Base-by-base conservation (phyloP, 1,140 invertebrate species). In the Rhyzopertha dominica region DNA sequence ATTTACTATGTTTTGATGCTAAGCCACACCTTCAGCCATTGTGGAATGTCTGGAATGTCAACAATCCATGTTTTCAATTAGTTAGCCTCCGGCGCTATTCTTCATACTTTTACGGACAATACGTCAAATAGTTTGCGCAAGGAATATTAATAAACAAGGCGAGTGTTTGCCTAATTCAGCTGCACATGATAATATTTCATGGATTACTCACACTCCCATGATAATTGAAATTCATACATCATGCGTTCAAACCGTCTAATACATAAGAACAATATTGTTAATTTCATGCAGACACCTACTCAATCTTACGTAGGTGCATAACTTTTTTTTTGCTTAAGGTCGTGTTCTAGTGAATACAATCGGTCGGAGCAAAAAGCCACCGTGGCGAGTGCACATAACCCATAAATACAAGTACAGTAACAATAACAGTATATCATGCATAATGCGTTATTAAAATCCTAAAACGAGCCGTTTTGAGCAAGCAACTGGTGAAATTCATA, bases 21-120 rank as follows among this genome's bases (percentile, higher is more conserved):
- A 43, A 35, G 54, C 54, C 57, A 57, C 57, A 56, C 57, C 57
- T 54, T 56, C 42, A 31, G 47, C 26, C 44, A 50, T 47, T 39
- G 38, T 44, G 57, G 57, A 54, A 59, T 59, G 49, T 40, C 22
- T 52, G 32, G 54, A 56, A 59, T 59, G 54, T 52, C 36, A 57
- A 54, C 46, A 56, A 56, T 56, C 57, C 40, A 5, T 28, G 12
- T 5, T 40, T 32, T 41, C 20, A 45, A 18, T 23, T 25, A 42
- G 43, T 23, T 47, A 49, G 29, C 37, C 23, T 26, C 25, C 8
- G 25, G n/a, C n/a, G n/a, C n/a, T n/a, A n/a, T n/a, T 26, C 22
- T 23, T 22, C 24, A 23, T 43, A 48, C 41, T 32, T 48, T 52
- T 51, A 48, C 43, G 46, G 49, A 23, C 16, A 26, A 39, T 40